phyloP scores from a whole-genome alignment of 2,113 vertebrate species.

The Lophius piscatorius region DNA sequence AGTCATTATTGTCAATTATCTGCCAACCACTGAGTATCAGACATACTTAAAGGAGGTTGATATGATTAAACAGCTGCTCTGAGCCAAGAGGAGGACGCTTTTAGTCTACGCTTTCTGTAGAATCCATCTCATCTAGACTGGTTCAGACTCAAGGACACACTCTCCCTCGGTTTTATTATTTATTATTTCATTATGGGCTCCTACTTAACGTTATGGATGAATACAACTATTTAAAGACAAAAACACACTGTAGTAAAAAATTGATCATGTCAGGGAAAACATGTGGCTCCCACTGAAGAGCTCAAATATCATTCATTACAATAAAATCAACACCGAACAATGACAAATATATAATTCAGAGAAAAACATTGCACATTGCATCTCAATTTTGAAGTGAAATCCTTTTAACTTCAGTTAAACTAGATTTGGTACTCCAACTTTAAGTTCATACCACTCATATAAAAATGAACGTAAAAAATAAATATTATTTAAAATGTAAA shows the following conservation, averaged over 20 bases:
- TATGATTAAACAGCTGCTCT: neutral
- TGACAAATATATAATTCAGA: conserved; percentile 11
- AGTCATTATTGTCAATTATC: neutral
- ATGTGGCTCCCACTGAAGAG: no score
- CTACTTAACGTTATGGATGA: conserved; percentile 7
- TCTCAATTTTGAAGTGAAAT: neutral
- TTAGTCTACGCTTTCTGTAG: neutral
- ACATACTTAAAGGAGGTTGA: neutral
- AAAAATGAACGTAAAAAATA: conserved; percentile 34
- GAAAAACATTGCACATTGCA: neutral
- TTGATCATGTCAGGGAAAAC: neutral
- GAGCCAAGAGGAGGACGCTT: no score
- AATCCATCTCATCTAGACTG: neutral
- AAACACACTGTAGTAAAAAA: conserved; percentile 1
- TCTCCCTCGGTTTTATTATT: neutral
- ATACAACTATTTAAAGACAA: conserved; percentile 3
- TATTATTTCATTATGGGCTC: neutral
- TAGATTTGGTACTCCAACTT: conserved; percentile 34
- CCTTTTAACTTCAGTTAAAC: neutral
- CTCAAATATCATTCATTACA: conserved; percentile 4
- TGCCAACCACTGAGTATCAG: neutral
- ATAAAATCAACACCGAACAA: conserved; percentile 27
- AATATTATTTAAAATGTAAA: conserved; percentile 61
- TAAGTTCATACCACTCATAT: conserved; percentile 10
- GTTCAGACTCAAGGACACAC: conserved; percentile 15